Conservation (phyloP, 2,888 invertebrate genomes). For the Tanypteryx hageni region DNA sequence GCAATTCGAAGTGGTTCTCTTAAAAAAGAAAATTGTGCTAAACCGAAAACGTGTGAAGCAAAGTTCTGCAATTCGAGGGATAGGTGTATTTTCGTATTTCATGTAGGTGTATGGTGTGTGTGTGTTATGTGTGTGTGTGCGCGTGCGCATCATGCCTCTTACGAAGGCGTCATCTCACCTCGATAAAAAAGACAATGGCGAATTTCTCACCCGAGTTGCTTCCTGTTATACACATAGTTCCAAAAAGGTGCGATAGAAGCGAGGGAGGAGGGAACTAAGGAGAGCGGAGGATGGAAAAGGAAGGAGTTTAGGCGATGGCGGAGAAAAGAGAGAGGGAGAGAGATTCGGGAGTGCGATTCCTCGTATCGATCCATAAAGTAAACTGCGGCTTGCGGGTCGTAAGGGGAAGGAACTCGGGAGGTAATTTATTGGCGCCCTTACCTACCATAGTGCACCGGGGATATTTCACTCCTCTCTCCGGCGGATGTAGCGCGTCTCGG, state of each 20-base stretch:
- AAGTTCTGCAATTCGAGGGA: too few species aligned
- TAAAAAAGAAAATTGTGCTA: too few species aligned
- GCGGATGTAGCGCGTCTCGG: background rate
- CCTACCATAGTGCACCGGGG: background rate
- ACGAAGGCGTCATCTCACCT: too few species aligned
- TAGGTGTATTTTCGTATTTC: too few species aligned
- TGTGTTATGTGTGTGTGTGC: too few species aligned
- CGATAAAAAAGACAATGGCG: too few species aligned
- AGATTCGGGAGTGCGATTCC: slow-evolving; percentile 46
- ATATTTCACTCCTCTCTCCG: slow-evolving; percentile 1
- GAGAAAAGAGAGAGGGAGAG: background rate
- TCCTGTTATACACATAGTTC: too few species aligned
- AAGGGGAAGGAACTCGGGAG: background rate
- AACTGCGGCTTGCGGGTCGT: background rate
- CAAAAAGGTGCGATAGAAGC: background rate
- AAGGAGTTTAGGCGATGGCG: background rate
- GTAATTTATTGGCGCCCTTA: background rate
- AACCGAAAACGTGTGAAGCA: too few species aligned
- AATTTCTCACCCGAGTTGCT: too few species aligned
- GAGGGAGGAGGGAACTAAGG: background rate
- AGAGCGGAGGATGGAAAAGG: background rate
- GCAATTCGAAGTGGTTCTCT: too few species aligned
- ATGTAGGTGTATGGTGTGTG: too few species aligned
- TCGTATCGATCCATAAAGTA: slow-evolving; percentile 30
- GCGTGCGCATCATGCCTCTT: too few species aligned